Conservation (phyloP, 1,140 invertebrate genomes). For the Cyphomyrmex costatus region DNA sequence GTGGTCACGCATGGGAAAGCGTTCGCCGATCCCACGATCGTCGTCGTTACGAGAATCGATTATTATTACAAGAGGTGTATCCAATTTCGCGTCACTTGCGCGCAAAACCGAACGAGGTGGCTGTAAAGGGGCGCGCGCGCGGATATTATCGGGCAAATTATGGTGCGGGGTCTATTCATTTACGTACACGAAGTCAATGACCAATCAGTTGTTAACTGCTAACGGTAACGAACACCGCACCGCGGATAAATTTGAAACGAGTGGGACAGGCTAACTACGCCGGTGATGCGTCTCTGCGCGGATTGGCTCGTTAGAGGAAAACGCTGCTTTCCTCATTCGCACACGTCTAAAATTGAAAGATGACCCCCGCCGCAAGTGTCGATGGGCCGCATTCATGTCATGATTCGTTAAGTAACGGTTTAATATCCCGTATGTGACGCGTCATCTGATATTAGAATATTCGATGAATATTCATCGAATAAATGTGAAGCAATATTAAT, state of each 20-base stretch:
- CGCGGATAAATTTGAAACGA: conserved; percentile 48
- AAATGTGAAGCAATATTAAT: conserved; percentile 35
- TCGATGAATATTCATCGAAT: conserved; percentile 34
- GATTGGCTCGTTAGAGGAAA: background rate
- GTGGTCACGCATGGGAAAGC: conserved; percentile 52
- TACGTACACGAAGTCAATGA: conserved; percentile 44
- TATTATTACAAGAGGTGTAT: conserved; percentile 56
- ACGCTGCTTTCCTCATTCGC: conserved; percentile 10
- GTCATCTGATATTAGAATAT: conserved; percentile 37
- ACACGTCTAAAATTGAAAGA: conserved; percentile 6
- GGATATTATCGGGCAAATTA: conserved; percentile 42
- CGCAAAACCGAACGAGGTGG: conserved; percentile 20
- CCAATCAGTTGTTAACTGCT: conserved; percentile 59
- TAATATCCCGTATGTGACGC: background rate
- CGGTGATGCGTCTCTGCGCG: conserved; percentile 28
- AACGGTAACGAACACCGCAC: conserved; percentile 48
- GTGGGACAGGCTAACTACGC: conserved; percentile 5
- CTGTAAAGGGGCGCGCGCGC: background rate
- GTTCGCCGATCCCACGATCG: conserved; percentile 42
- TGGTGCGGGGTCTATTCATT: conserved; percentile 50
- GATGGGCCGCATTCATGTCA: conserved; percentile 5
- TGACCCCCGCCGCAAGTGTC: background rate
- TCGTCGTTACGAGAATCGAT: conserved; percentile 42
- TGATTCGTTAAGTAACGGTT: conserved; percentile 47
- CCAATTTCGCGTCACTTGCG: conserved; percentile 59